phyloP scores from a whole-genome alignment of 2,888 invertebrate species.

The Miltochrista miniata region DNA sequence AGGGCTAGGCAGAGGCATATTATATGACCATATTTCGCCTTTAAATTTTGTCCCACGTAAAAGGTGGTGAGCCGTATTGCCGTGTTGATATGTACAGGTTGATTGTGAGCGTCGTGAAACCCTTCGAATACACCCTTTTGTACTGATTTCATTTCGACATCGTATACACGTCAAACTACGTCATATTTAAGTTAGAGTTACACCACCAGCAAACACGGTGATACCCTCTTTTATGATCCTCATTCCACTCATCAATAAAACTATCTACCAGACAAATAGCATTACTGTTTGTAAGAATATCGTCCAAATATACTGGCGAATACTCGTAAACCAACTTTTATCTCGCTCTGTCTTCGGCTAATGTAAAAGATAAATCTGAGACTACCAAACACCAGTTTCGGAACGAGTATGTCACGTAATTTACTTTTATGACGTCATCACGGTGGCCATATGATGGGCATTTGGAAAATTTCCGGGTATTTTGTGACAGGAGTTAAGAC shows the following conservation, averaged over 20 bases:
- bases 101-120: no score
- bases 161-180: neutral
- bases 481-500: slow-evolving; percentile 24
- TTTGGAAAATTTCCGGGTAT: slow-evolving; percentile 27
- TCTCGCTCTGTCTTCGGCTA: slow-evolving; percentile 40
- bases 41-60: no score
- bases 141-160: no score
- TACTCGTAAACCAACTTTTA: slow-evolving; percentile 42
- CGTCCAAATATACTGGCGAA: slow-evolving; percentile 39
- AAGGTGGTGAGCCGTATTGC: no score
- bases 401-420: slow-evolving; percentile 38
- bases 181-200: slow-evolving; percentile 1
- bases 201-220: slow-evolving; percentile 2
- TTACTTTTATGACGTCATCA: slow-evolving; percentile 40
- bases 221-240: slow-evolving; percentile 25
- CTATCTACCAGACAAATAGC: slow-evolving; percentile 32
- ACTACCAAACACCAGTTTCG: slow-evolving; percentile 40
- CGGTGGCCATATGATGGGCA: slow-evolving; percentile 36
- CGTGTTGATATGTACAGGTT: no score
- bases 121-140: no score
- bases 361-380: slow-evolving; percentile 40
- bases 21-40: no score
- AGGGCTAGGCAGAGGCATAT: no score
- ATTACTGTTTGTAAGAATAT: slow-evolving; percentile 34
- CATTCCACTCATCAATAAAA: slow-evolving; percentile 30